phyloP scores from a whole-genome alignment of 2,113 vertebrate species.

The Aix galericulata region DNA sequence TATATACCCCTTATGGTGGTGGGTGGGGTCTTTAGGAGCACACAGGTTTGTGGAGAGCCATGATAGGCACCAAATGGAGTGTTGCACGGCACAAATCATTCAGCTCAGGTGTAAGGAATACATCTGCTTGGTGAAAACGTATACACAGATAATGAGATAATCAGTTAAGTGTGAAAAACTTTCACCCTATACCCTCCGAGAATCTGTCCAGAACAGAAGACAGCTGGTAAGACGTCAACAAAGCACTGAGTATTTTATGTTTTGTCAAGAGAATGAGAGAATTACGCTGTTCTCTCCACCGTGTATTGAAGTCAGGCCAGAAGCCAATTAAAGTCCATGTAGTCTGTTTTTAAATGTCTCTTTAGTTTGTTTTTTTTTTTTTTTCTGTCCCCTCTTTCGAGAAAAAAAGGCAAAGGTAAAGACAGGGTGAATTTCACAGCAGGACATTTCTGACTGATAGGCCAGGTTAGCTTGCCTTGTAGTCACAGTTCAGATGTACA shows the following conservation, averaged over 20 bases:
- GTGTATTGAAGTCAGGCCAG: not conserved
- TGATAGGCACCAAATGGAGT: not conserved
- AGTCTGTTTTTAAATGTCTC: not conserved
- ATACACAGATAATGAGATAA: not conserved
- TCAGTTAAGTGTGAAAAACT: not conserved
- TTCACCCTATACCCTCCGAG: not conserved
- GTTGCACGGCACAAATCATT: not conserved
- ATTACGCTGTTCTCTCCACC: not conserved
- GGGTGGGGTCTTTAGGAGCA: not conserved
- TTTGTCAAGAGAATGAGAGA: not conserved
- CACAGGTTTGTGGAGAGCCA: not conserved
- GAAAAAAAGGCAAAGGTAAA: not conserved
- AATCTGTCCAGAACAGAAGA: not conserved
- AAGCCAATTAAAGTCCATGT: not conserved
- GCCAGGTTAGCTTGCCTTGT: not conserved
- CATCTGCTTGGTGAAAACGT: not conserved
- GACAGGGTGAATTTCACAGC: not conserved
- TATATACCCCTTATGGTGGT: not conserved
- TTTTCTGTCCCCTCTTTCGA: not conserved
- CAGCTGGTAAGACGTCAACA: not conserved
- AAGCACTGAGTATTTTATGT: not conserved
- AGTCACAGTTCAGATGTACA: not conserved
- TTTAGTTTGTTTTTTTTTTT: not conserved
- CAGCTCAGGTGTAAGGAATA: not conserved
- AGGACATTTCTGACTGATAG: not conserved